Evolutionary conservation across 1,140 invertebrate genomes (phyloP).

Genomic region (Laupala kohalensis): DNA sequence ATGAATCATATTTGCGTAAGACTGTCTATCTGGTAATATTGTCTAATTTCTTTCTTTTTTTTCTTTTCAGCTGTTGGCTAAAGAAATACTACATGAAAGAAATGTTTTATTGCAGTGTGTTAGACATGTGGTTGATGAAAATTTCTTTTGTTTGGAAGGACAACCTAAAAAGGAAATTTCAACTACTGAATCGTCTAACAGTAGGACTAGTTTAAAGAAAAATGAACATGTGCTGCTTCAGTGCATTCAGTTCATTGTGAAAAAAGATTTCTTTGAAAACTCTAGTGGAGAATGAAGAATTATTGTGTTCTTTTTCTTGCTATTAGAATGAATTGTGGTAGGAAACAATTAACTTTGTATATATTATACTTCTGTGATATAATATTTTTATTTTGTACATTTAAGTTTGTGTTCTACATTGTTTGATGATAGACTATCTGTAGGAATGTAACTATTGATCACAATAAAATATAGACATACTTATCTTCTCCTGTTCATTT

Average conservation of each 20-base stretch:
- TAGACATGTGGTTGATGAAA: constrained; percentile 37
- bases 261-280: background rate
- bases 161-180: background rate
- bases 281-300: background rate
- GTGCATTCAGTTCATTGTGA: background rate
- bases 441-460: no score
- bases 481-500: no score
- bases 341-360: no score
- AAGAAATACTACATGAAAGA: constrained; percentile 43
- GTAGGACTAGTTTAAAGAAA: background rate
- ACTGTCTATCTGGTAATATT: background rate
- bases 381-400: background rate
- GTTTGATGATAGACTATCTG: background rate
- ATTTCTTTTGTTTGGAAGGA: constrained; percentile 21
- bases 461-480: no score
- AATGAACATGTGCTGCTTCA: background rate
- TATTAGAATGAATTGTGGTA: no score
- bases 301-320: no score
- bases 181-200: background rate
- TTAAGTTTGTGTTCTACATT: background rate
- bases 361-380: background rate
- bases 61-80: constrained; percentile 23
- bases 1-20: background rate
- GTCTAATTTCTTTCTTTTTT: background rate
- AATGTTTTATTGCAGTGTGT: constrained; percentile 63